A percentile compares a stretch with the other conserved stretches of the same genome.
These are phyloP conservation scores for Chlorocebus sabaeus DNA, from an alignment of 2,113 vertebrate genomes.

Conservation along the genomic window DNA sequence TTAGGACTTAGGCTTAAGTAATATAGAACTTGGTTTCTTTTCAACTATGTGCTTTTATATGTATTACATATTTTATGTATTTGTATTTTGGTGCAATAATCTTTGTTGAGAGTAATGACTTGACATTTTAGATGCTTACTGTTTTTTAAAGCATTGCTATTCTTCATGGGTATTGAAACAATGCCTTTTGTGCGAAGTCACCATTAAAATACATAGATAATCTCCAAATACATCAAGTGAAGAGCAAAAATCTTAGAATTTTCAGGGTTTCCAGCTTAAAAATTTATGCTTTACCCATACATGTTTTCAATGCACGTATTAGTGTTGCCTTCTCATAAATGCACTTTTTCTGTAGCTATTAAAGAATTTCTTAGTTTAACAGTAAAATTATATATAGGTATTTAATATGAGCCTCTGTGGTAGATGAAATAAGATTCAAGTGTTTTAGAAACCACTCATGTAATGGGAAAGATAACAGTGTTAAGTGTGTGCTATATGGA, in stretches of 20 bases:
- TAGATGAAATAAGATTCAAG: background rate
- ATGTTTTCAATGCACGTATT: background rate
- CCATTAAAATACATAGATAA: background rate
- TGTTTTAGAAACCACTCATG: background rate
- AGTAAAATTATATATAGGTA: background rate
- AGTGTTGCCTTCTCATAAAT: background rate
- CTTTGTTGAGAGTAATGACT: background rate
- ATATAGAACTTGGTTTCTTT: background rate
- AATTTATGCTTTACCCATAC: background rate
- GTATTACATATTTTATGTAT: background rate
- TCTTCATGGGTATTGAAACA: background rate
- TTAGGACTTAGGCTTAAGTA: background rate
- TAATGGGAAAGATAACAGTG: background rate
- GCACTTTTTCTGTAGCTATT: background rate
- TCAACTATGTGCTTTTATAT: background rate
- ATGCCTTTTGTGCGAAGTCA: background rate
- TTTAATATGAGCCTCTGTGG: too few relatives aligned
- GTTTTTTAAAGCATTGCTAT: background rate
- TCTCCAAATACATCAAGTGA: background rate
- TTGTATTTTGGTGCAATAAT: background rate
- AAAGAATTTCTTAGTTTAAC: background rate
- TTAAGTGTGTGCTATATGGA: background rate
- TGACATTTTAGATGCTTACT: background rate
- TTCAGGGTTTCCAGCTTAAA: background rate
- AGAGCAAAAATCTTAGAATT: background rate